These are phyloP conservation scores for Latrodectus hesperus DNA, from an alignment of 2,888 invertebrate species.

Conservation along the genomic window DNA sequence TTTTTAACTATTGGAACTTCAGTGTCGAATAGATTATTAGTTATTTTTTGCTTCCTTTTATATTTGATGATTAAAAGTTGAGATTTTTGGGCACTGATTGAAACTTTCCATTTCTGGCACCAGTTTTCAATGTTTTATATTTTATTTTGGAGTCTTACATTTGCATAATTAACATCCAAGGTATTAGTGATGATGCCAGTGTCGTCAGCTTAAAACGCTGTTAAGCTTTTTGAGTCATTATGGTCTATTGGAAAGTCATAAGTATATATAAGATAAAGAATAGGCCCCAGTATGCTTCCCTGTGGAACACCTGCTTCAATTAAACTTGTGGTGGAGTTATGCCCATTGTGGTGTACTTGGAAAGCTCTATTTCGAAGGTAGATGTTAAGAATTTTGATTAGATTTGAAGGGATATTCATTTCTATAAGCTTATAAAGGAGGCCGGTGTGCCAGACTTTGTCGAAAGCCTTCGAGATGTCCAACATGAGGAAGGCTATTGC, in stretches of 20 bases:
- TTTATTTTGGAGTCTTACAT: background rate
- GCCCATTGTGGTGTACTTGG: background rate
- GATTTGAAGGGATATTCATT: background rate
- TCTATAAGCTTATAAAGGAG: background rate
- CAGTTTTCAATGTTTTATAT: background rate
- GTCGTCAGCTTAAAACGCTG: background rate
- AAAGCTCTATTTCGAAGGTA: background rate
- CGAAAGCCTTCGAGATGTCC: background rate
- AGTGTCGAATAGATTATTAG: background rate
- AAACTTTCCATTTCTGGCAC: background rate
- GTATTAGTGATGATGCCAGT: background rate
- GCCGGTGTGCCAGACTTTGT: background rate
- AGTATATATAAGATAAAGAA: background rate
- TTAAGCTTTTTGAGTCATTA: background rate
- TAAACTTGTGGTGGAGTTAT: background rate
- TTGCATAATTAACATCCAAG: background rate
- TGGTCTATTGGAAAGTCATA: background rate
- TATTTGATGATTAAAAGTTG: background rate
- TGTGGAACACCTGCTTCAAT: background rate
- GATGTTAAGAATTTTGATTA: background rate
- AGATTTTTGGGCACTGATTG: background rate
- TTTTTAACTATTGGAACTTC: background rate
- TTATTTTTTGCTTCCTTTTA: background rate
- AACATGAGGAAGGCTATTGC: background rate
- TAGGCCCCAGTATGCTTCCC: background rate